phyloP scores from a whole-genome alignment of 2,888 invertebrate species.

The Eupithecia tripunctaria region DNA sequence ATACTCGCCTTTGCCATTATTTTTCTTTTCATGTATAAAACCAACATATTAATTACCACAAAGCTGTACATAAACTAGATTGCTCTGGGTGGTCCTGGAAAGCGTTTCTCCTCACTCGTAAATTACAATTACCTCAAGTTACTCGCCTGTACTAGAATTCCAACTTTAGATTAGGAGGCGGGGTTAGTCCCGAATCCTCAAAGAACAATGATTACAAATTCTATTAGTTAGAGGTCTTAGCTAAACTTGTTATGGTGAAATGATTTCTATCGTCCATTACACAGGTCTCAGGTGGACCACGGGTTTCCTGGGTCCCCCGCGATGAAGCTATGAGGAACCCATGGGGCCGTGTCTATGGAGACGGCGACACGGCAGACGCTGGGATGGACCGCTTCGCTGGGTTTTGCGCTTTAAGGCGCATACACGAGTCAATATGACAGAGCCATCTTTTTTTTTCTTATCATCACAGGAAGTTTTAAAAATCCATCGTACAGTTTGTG shows the following conservation, averaged over 20 bases:
- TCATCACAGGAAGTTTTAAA: too few relatives aligned
- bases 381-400: too few relatives aligned
- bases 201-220: conserved; percentile 12
- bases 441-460: too few relatives aligned
- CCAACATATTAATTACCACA: neutral
- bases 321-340: too few relatives aligned
- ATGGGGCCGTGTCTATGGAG: too few relatives aligned
- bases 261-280: neutral
- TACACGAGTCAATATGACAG: too few relatives aligned
- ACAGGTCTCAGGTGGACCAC: too few relatives aligned
- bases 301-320: too few relatives aligned
- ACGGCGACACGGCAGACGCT: too few relatives aligned
- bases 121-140: conserved; percentile 14
- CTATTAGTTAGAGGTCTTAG: neutral
- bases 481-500: too few relatives aligned
- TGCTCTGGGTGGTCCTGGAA: conserved; percentile 3
- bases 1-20: too few relatives aligned
- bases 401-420: too few relatives aligned
- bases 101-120: conserved; percentile 1
- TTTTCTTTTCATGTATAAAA: neutral
- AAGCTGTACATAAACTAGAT: neutral
- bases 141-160: conserved; percentile 2
- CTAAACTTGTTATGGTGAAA: neutral
- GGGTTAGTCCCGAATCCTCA: neutral
- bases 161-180: conserved; percentile 15